Conservation (phyloP, 2,113 vertebrate genomes). For the Sinocyclocheilus grahami region DNA sequence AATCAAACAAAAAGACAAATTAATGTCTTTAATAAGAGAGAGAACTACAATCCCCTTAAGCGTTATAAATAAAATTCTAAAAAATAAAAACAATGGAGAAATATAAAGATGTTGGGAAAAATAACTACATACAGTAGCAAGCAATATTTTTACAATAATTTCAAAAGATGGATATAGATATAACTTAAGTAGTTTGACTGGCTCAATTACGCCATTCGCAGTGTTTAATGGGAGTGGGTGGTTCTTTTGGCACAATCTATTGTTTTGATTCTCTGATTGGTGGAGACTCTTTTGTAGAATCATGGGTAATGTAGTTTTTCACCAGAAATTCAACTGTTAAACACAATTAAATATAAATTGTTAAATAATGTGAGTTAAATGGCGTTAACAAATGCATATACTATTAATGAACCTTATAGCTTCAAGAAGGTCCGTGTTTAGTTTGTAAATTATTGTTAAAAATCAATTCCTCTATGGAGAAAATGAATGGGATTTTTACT, state of each 20-base stretch:
- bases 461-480: not conserved
- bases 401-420: not conserved
- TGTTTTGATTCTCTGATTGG: not conserved
- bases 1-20: too few relatives aligned
- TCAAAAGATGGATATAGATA: not conserved
- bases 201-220: not conserved
- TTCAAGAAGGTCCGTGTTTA: not conserved
- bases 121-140: not conserved
- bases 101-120: not conserved
- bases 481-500: not conserved
- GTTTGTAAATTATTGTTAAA: not conserved
- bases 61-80: too few relatives aligned
- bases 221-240: not conserved
- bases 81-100: not conserved
- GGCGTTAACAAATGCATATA: not conserved
- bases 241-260: not conserved
- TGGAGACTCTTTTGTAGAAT: not conserved
- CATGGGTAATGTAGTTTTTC: conserved; percentile 6
- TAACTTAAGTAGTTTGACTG: not conserved
- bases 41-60: too few relatives aligned
- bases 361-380: not conserved
- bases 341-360: not conserved
- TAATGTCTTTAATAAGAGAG: too few relatives aligned
- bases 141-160: not conserved
- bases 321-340: not conserved